These are phyloP conservation scores for Rattus norvegicus DNA, from an alignment of 2,113 vertebrate genomes.

Conservation along the genomic window DNA sequence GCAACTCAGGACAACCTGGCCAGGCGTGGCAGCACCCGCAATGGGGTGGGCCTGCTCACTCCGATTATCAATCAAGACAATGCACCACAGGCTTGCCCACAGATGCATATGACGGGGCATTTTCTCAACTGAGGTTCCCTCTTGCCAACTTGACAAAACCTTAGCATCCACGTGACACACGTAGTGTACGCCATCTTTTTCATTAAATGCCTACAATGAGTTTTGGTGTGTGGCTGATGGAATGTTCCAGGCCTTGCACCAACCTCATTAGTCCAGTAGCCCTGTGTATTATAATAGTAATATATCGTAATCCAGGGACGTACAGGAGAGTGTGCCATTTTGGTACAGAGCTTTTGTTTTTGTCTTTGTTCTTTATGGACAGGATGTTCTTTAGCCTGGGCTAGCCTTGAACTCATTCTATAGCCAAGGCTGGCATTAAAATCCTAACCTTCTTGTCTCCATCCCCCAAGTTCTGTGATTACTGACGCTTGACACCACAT, in stretches of 20 bases:
- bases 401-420: background rate
- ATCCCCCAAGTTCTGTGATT: background rate
- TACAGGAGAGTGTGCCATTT: background rate
- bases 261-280: rapidly evolving
- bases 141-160: background rate
- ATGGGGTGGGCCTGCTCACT: background rate
- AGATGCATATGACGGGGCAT: background rate
- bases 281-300: no score
- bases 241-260: no score
- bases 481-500: no score
- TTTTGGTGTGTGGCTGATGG: background rate
- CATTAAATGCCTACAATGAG: background rate
- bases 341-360: background rate
- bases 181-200: background rate
- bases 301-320: rapidly evolving
- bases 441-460: background rate
- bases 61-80: background rate
- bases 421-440: background rate
- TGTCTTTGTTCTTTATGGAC: background rate
- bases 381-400: background rate
- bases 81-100: background rate
- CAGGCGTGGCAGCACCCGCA: background rate
- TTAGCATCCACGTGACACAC: background rate
- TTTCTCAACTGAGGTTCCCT: background rate
- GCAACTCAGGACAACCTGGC: background rate